These are phyloP conservation scores for Tinamus major DNA, from an alignment of 2,797 vertebrate genomes.

Conservation along the genomic window DNA sequence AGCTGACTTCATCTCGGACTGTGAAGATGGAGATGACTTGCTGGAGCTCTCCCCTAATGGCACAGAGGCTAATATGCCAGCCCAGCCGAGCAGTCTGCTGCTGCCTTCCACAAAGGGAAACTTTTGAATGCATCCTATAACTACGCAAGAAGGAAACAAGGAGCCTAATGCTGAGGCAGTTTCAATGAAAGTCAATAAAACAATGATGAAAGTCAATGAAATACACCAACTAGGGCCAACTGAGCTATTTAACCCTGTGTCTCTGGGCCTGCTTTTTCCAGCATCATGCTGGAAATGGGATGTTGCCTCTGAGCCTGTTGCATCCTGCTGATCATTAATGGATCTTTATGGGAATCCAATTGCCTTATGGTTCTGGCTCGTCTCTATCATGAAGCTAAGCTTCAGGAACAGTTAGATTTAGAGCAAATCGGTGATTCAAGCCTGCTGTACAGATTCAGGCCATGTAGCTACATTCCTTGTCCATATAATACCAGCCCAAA, in stretches of 20 bases:
- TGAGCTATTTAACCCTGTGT: constrained; percentile 3
- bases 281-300: not conserved
- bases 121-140: not conserved
- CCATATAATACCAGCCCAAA: not conserved
- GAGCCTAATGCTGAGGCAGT: not conserved
- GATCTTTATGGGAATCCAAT: not conserved
- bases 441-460: not conserved
- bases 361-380: not conserved
- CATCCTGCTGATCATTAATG: not conserved
- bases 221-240: not conserved
- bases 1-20: not conserved
- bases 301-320: not conserved
- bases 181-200: not conserved
- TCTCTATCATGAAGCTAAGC: fast-evolving
- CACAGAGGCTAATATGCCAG: not conserved
- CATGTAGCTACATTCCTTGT: not conserved
- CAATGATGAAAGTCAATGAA: constrained; percentile 7
- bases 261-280: not conserved
- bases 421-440: not conserved
- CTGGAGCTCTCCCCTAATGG: not conserved
- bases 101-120: not conserved
- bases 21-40: not conserved
- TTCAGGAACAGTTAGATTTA: not conserved
- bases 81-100: not conserved
- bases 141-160: not conserved